These are phyloP conservation scores for Chaetops frenatus DNA, from an alignment of 2,113 vertebrate species.

Conservation along the genomic window DNA sequence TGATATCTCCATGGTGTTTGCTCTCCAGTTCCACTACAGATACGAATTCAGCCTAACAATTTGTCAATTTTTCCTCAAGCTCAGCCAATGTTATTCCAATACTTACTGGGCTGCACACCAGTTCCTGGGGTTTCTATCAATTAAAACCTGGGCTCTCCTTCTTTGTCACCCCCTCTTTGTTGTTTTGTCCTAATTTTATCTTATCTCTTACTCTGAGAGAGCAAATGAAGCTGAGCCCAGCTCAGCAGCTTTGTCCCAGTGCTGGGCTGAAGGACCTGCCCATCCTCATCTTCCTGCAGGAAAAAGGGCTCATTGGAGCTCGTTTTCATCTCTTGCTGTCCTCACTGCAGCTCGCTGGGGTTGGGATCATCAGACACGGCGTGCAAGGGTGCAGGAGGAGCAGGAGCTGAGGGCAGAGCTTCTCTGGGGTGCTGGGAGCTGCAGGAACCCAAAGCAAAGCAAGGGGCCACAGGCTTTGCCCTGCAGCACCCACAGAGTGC, in stretches of 20 bases:
- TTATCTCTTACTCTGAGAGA: not conserved
- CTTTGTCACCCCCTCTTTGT: not conserved
- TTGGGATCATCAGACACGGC: not conserved
- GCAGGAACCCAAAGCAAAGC: not conserved
- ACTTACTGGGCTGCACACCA: not conserved
- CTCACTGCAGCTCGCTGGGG: not conserved
- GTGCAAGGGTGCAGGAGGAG: not conserved
- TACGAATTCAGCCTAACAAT: constrained; percentile 31
- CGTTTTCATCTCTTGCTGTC: not conserved
- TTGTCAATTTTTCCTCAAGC: not conserved
- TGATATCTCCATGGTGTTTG: constrained; percentile 25
- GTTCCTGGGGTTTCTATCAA: not conserved
- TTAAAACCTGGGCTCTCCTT: not conserved
- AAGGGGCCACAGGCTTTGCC: not conserved
- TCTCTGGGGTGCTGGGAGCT: not conserved
- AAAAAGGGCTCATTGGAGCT: not conserved
- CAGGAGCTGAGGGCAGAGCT: not conserved
- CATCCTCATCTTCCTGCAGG: not conserved
- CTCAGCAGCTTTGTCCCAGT: not conserved
- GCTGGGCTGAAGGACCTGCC: not conserved
- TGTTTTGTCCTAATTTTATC: not conserved
- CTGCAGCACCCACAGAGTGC: not conserved
- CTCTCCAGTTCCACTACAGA: not conserved
- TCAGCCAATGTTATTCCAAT: constrained; percentile 33
- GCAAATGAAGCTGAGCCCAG: not conserved